Base-by-base conservation (phyloP, 2,113 vertebrate genomes). In the Acinonyx jubatus region DNA sequence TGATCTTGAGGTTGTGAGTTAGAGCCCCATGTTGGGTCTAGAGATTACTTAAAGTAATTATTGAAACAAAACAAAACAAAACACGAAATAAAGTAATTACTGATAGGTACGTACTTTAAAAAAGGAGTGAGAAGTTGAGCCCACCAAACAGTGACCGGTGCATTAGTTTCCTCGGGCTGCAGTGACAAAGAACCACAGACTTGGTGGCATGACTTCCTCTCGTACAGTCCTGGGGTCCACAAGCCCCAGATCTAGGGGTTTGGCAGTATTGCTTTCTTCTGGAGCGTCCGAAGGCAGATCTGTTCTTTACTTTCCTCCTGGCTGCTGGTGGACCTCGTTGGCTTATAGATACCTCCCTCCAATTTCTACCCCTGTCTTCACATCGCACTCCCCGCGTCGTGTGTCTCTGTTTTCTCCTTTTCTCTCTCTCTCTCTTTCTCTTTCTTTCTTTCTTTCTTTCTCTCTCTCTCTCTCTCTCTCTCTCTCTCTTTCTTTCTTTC, bases 371-470 rank as follows among this genome's bases (percentile, higher is more conserved):
- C 36, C 23, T 4, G 12, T 16, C 66, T 84, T 38, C 41, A 14
- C 15, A 0, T n/a, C n/a, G 7, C 10, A 15, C 50, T 29, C 6
- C 11, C 48, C 13, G 5, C 41, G 0, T 45, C 7, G 1, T 41
- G 5, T 7, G 41, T 33, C 63, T 16, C 3, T 50, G 27, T 69
- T 41, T 82, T 38, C 29, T 45, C 57, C n/a, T 29, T 14, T 73
- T 69, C 16, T 57, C 0, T 19, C 55, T 57, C 1, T 57, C 5
- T 57, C 21, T 50, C 12, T 45, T 7, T 41, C 38, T 41, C 38
- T 41, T 41, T 41, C 48, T 50, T 50, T 1, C 12, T 13, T 13
- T 1, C 12, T 41, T 7, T 8, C 48, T 50, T 13, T 8, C 48
- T 13, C 13, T 8, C 48, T 41, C 3, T 36, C 36, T 41, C 1